A percentile compares a stretch with the other conserved stretches of the same genome.
Evolutionary conservation across 2,888 invertebrate genomes (phyloP).

Genomic region (Sthenelais limicola): DNA sequence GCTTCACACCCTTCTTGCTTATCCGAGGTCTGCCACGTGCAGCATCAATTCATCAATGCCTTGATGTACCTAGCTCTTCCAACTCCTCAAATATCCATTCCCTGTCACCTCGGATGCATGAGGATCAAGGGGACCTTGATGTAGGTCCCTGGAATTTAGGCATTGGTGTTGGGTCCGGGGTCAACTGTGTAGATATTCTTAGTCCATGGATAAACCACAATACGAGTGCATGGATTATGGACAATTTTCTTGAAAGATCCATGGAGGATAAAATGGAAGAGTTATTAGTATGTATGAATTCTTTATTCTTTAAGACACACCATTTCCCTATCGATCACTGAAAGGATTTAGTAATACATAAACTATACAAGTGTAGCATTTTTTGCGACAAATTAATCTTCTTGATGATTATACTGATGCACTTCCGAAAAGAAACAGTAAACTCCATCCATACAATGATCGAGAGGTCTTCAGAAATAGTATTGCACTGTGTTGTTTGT

Average conservation of each 20-base stretch:
- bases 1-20: slow-evolving; percentile 26
- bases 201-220: slow-evolving; percentile 21
- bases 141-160: slow-evolving; percentile 29
- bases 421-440: too few species aligned
- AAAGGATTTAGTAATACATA: too few species aligned
- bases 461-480: too few species aligned
- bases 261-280: background rate
- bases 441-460: too few species aligned
- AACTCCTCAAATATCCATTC: slow-evolving; percentile 7
- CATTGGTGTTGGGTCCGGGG: slow-evolving; percentile 18
- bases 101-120: slow-evolving; percentile 14
- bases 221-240: background rate
- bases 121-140: slow-evolving; percentile 8
- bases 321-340: too few species aligned
- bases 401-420: too few species aligned
- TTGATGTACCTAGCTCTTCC: slow-evolving; percentile 6
- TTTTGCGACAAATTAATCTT: too few species aligned
- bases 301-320: too few species aligned
- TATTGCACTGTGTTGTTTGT: too few species aligned
- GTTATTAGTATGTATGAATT: slow-evolving; percentile 4
- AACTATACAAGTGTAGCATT: too few species aligned
- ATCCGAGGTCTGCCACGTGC: slow-evolving; percentile 32
- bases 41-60: slow-evolving; percentile 27
- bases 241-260: background rate
- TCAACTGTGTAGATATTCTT: slow-evolving; percentile 22